Percentiles rank a stretch among this genome's conserved stretches.
phyloP scores from a whole-genome alignment of 2,797 vertebrate genomes.

The Macropus fuliginosus region DNA sequence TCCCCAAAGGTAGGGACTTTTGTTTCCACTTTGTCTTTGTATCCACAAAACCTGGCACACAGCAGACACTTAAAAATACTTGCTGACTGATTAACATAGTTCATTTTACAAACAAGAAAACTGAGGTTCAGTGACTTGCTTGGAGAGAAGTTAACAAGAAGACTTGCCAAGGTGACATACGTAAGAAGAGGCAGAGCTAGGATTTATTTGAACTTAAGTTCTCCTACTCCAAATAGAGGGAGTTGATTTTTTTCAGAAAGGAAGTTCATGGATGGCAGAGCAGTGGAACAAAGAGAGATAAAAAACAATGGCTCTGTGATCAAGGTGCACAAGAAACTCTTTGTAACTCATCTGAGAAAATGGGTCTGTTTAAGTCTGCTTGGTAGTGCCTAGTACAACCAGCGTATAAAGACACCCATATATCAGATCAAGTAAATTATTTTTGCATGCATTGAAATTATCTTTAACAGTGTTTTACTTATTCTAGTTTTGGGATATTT shows the following conservation, averaged over 20 bases:
- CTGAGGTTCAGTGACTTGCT: neutral
- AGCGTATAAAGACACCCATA: neutral
- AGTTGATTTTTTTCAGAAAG: neutral
- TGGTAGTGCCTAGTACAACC: neutral
- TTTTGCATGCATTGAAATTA: neutral
- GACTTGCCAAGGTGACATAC: neutral
- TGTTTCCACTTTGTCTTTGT: neutral
- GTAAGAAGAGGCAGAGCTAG: neutral
- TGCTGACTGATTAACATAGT: neutral
- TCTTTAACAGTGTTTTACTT: neutral
- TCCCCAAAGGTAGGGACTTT: neutral
- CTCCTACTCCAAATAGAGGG: neutral
- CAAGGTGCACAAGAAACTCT: neutral
- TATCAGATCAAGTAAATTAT: neutral
- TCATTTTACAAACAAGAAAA: neutral
- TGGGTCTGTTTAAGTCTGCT: neutral
- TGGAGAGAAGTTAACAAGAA: neutral
- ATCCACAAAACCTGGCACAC: neutral
- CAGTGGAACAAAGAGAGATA: neutral
- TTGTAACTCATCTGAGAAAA: neutral
- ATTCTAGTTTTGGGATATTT: neutral
- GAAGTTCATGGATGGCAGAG: neutral
- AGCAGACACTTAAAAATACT: neutral
- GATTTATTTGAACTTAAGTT: neutral
- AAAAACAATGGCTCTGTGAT: neutral